Evolutionary conservation across 2,888 invertebrate species (phyloP).

Genomic region (Watsonalla binaria): DNA sequence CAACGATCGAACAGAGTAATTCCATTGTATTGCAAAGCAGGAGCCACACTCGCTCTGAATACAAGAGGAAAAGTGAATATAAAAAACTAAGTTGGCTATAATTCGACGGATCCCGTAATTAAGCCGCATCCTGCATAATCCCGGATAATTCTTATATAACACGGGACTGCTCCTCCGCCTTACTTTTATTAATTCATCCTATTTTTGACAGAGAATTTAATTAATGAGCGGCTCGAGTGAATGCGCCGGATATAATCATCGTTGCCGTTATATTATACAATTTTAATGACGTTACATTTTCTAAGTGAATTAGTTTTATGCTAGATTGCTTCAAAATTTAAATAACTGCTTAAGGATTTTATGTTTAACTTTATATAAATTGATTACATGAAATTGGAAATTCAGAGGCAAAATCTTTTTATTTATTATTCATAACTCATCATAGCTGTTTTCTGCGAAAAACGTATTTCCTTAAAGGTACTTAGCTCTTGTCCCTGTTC

Average conservation of each 20-base stretch:
- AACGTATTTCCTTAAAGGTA: no score
- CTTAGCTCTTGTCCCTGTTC: no score
- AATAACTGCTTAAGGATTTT: no score
- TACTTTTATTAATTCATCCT: conserved; percentile 54
- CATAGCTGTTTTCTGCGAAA: no score
- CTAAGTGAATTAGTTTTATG: background rate
- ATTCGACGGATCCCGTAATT: conserved; percentile 48
- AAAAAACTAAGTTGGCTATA: conserved; percentile 33
- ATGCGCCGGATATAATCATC: conserved; percentile 7
- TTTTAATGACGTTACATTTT: background rate
- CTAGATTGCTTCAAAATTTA: no score
- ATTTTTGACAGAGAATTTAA: conserved; percentile 52
- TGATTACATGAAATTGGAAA: no score
- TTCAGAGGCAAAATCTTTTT: no score
- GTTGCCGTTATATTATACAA: conserved; percentile 10
- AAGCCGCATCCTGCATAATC: conserved; percentile 55
- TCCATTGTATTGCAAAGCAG: no score
- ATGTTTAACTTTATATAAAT: no score
- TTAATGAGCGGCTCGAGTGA: conserved; percentile 38
- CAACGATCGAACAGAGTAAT: no score
- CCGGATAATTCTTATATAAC: conserved; percentile 56
- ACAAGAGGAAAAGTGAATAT: conserved; percentile 5
- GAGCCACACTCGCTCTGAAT: no score
- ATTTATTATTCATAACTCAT: no score
- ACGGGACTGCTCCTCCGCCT: conserved; percentile 32